Evolutionary conservation across 2,113 vertebrate genomes (phyloP).

Genomic region (Polypterus senegalus): DNA sequence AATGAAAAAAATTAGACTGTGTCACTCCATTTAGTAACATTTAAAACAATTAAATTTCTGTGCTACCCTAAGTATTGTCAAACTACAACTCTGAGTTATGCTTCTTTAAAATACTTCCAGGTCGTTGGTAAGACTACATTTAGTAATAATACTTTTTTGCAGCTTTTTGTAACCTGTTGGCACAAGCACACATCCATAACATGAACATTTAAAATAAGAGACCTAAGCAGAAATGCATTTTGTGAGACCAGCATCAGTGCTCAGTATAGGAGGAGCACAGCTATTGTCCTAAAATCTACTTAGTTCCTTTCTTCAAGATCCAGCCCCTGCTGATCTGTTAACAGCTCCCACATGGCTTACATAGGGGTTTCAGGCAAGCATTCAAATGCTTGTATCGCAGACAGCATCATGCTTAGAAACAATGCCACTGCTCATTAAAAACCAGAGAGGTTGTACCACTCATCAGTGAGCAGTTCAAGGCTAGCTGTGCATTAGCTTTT

Average conservation of each 20-base stretch:
- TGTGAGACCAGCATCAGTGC: slow-evolving; percentile 25
- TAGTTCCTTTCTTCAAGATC: slow-evolving; percentile 22
- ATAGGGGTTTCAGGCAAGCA: background rate
- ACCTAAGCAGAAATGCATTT: background rate
- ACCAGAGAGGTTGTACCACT: slow-evolving; percentile 42
- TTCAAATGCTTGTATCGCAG: slow-evolving; percentile 21
- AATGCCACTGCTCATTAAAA: slow-evolving; percentile 41
- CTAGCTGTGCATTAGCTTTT: slow-evolving; percentile 65
- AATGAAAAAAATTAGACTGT: no score
- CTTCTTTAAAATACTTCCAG: no score
- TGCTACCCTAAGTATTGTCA: no score
- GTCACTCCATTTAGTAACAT: no score
- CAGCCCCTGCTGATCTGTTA: slow-evolving; percentile 27
- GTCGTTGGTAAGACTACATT: no score
- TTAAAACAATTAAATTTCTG: no score
- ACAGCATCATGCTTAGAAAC: slow-evolving; percentile 12
- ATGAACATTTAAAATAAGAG: no score
- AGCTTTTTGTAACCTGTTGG: no score
- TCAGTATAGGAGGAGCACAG: slow-evolving; percentile 19
- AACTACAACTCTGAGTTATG: no score
- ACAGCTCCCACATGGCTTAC: slow-evolving; percentile 32
- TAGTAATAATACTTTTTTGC: no score
- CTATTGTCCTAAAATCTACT: slow-evolving; percentile 22
- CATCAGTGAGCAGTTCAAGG: slow-evolving; percentile 45
- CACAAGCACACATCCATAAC: background rate